phyloP scores from a whole-genome alignment of 2,113 vertebrate genomes.

The Odocoileus virginianus region DNA sequence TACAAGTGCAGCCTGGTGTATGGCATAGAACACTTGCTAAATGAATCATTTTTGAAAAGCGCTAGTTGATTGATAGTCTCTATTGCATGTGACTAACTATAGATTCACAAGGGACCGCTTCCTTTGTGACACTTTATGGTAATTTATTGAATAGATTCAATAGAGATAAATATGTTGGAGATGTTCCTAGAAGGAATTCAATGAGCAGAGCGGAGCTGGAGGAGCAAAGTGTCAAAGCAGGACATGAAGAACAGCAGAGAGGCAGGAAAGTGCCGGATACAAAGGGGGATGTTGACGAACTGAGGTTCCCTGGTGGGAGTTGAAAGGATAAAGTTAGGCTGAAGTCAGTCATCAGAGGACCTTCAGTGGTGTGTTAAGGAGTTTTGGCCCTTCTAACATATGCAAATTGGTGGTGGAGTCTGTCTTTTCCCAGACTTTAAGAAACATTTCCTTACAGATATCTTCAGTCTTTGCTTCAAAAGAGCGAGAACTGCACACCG shows the following conservation, averaged over 20 bases:
- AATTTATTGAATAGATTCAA: background rate
- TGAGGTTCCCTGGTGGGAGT: fast-evolving
- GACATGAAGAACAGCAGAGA: fast-evolving
- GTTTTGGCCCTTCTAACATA: background rate
- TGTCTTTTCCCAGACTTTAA: background rate
- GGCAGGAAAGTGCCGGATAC: fast-evolving
- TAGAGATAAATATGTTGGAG: background rate
- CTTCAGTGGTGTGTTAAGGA: background rate
- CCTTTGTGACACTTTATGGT: background rate
- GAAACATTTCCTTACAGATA: background rate
- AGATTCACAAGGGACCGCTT: background rate
- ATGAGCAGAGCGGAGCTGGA: background rate
- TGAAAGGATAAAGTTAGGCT: background rate
- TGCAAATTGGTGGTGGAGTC: background rate
- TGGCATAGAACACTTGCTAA: background rate
- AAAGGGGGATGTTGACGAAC: background rate
- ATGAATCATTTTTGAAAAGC: background rate
- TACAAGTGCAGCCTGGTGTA: fast-evolving
- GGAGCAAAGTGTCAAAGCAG: fast-evolving
- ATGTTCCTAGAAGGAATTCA: background rate
- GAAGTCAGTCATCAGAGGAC: background rate
- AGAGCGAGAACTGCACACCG: background rate
- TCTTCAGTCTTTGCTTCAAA: background rate
- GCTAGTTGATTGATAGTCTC: background rate
- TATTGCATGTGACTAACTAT: too few species aligned